Conservation (phyloP, 2,797 vertebrate genomes). For the Acrossocheilus fasciatus region DNA sequence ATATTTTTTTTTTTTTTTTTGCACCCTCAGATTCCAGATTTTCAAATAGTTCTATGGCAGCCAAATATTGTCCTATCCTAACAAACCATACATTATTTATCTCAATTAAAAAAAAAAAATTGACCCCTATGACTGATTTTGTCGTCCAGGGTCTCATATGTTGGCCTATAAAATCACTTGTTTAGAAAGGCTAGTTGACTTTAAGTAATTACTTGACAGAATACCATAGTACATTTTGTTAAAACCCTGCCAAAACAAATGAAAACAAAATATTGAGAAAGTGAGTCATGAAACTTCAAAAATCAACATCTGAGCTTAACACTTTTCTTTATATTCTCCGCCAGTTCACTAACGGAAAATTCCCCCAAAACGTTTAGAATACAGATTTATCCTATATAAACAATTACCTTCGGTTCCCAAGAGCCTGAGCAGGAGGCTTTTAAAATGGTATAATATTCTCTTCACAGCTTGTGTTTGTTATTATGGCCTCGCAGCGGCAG, state of each 20-base stretch:
- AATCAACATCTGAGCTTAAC: constrained; percentile 9
- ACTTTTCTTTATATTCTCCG: background rate
- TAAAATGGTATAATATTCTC: constrained; percentile 21
- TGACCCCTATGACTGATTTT: background rate
- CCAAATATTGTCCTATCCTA: background rate
- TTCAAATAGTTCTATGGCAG: background rate
- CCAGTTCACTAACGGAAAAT: constrained; percentile 15
- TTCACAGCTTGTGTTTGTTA: constrained; percentile 39
- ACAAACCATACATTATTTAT: no score
- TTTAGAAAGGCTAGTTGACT: background rate
- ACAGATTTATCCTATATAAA: constrained; percentile 41
- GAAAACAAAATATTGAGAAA: background rate
- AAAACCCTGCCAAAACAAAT: constrained; percentile 3
- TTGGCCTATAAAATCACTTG: constrained; percentile 1
- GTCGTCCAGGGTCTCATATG: background rate
- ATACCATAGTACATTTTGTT: background rate
- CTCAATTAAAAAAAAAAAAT: background rate
- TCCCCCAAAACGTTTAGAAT: constrained; percentile 16
- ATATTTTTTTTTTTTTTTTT: background rate
- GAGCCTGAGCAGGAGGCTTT: constrained; percentile 37
- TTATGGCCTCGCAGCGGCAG: constrained; percentile 43
- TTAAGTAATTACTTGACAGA: background rate
- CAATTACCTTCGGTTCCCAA: constrained; percentile 47
- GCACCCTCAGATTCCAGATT: background rate
- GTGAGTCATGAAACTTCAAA: constrained; percentile 23